Conservation (phyloP, 2,113 vertebrate genomes). For the Alethe diademata region DNA sequence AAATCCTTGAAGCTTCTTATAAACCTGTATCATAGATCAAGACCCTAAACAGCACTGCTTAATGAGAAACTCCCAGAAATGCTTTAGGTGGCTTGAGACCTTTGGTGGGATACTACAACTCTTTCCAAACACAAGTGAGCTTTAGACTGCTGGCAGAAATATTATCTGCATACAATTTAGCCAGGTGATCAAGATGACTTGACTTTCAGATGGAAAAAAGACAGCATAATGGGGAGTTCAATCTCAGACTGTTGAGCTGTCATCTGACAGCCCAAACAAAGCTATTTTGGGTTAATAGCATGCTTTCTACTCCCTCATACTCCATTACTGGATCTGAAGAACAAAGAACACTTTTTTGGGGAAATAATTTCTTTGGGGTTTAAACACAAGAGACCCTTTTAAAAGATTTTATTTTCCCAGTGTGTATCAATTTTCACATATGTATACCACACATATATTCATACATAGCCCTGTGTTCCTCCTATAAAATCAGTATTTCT, state of each 20-base stretch:
- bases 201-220: neutral
- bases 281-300: neutral
- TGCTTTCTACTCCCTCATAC: neutral
- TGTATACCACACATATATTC: neutral
- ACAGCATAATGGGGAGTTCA: neutral
- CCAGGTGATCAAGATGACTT: neutral
- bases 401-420: neutral
- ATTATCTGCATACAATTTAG: neutral
- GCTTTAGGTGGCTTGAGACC: neutral
- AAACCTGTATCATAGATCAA: neutral
- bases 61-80: neutral
- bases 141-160: neutral
- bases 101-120: neutral
- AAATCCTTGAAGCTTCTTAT: neutral
- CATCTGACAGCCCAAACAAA: constrained; percentile 30
- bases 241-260: neutral
- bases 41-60: neutral
- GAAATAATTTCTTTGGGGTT: neutral
- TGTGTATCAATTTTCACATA: neutral
- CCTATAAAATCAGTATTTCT: neutral
- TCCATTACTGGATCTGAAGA: neutral
- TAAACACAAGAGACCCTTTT: neutral
- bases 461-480: accelerated
- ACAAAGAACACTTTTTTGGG: neutral
- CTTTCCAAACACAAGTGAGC: neutral